Percentiles rank a stretch among this genome's conserved stretches.
Conservation (phyloP, 2,113 vertebrate genomes). For the Notiomystis cincta region DNA sequence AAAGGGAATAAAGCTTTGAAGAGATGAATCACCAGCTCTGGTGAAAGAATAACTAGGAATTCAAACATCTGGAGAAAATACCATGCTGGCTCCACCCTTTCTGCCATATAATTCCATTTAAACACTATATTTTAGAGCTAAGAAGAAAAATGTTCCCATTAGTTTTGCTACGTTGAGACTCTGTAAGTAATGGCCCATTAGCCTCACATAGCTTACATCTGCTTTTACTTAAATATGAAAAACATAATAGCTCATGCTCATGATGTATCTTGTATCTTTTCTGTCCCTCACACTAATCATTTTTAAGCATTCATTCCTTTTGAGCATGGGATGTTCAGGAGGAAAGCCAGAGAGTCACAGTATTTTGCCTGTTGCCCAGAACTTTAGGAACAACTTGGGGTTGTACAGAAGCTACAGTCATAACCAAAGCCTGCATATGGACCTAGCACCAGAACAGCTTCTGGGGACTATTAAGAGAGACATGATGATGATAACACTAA, state of each 20-base stretch:
- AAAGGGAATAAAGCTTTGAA: not conserved
- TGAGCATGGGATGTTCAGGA: not conserved
- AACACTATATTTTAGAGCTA: conserved; percentile 8
- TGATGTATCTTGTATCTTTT: not conserved
- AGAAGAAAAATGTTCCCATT: conserved; percentile 41
- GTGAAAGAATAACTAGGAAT: not conserved
- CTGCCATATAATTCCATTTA: not conserved
- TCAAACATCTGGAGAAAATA: conserved; percentile 6
- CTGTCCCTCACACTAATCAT: not conserved
- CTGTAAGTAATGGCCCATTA: conserved; percentile 38
- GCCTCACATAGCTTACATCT: conserved; percentile 19
- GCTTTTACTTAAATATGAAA: conserved; percentile 48
- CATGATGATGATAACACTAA: not conserved
- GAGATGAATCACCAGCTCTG: not conserved
- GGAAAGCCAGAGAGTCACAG: not conserved
- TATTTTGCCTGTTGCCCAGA: not conserved
- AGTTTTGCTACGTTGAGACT: conserved; percentile 28
- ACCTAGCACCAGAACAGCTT: not conserved
- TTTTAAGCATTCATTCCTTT: not conserved
- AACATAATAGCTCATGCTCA: not conserved
- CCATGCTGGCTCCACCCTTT: not conserved
- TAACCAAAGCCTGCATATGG: not conserved
- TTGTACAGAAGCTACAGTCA: not conserved
- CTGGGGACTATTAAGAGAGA: not conserved
- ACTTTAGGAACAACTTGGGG: not conserved